These are phyloP conservation scores for Ctenosaura bakeri DNA, from an alignment of 2,797 vertebrate species.

Conservation along the genomic window DNA sequence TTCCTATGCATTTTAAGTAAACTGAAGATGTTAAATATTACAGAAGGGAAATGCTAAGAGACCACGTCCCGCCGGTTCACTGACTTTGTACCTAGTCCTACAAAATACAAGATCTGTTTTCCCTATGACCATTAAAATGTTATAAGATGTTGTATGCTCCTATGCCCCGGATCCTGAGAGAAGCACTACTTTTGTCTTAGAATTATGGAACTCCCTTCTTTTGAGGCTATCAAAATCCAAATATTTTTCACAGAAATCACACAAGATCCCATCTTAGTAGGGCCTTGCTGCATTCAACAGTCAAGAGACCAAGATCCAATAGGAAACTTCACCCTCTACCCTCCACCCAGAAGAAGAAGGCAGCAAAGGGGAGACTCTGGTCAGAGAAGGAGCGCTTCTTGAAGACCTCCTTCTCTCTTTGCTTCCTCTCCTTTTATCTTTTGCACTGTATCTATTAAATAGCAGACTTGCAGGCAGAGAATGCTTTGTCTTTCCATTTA, in stretches of 20 bases:
- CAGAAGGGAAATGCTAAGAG: not conserved
- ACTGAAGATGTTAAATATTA: not conserved
- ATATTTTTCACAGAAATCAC: not conserved
- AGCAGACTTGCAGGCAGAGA: not conserved
- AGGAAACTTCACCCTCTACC: not conserved
- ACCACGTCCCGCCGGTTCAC: not conserved
- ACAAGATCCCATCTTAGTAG: not conserved
- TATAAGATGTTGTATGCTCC: not conserved
- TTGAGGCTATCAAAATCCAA: not conserved
- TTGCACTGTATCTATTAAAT: not conserved
- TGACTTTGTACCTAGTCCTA: not conserved
- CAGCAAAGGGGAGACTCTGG: not conserved
- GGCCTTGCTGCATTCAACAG: not conserved
- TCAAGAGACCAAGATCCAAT: not conserved
- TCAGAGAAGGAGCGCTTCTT: not conserved
- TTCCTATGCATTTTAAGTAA: rapidly evolving
- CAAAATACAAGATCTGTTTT: not conserved
- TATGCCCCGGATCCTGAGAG: not conserved
- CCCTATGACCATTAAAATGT: not conserved
- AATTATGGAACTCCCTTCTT: not conserved
- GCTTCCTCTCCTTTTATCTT: not conserved
- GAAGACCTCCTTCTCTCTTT: not conserved
- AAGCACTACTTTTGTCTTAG: not conserved
- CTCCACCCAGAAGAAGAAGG: not conserved
- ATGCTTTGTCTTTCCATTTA: not conserved